Conservation (phyloP, 1,140 invertebrate species). For the Drosophila azteca region DNA sequence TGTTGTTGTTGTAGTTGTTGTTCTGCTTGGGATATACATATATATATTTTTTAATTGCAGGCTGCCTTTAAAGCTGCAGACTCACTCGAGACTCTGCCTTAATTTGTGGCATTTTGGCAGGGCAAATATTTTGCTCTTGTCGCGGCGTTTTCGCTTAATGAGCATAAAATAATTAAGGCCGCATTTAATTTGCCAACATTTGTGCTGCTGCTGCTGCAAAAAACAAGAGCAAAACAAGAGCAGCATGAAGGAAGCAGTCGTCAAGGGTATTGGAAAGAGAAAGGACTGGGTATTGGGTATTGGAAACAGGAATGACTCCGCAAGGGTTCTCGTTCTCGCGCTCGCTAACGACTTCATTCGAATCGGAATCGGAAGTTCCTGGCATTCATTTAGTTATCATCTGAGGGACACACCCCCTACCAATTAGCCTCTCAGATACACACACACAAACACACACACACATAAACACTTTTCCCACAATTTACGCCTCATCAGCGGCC, state of each 20-base stretch:
- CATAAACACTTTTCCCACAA: constrained; percentile 41
- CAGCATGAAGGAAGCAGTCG: background rate
- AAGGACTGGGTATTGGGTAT: constrained; percentile 20
- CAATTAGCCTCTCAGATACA: constrained; percentile 45
- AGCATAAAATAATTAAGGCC: constrained; percentile 79
- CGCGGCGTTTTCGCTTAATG: constrained; percentile 55
- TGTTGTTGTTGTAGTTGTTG: constrained; percentile 8
- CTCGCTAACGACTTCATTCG: constrained; percentile 42
- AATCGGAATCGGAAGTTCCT: constrained; percentile 14
- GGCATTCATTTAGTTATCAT: constrained; percentile 33
- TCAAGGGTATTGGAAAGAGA: constrained; percentile 53
- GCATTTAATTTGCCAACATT: constrained; percentile 66
- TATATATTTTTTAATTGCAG: constrained; percentile 58
- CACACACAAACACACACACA: background rate
- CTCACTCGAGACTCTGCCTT: constrained; percentile 64
- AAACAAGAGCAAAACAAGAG: background rate
- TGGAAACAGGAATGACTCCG: constrained; percentile 31
- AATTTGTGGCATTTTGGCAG: constrained; percentile 51
- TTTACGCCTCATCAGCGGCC: constrained; percentile 49
- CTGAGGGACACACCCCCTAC: constrained; percentile 9
- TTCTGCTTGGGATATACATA: no score
- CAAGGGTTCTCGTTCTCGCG: constrained; percentile 2
- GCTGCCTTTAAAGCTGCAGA: constrained; percentile 48
- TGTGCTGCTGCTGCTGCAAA: constrained; percentile 40
- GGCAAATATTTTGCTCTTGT: constrained; percentile 44